Conservation (phyloP, 2,797 vertebrate species). For the Hydrophis major region DNA sequence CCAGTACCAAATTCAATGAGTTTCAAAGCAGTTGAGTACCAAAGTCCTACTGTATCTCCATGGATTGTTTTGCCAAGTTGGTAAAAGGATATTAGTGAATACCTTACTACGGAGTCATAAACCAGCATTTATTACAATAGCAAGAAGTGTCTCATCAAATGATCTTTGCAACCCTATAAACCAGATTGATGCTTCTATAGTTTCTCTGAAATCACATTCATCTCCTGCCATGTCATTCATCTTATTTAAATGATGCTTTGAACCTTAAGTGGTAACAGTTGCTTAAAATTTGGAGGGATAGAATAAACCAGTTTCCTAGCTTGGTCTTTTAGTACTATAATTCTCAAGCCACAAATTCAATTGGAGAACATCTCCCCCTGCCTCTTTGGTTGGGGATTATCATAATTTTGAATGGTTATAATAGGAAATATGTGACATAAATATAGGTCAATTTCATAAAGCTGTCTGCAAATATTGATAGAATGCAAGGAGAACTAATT, state of each 20-base stretch:
- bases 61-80: not conserved
- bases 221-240: not conserved
- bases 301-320: not conserved
- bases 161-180: not conserved
- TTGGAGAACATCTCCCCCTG: not conserved
- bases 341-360: not conserved
- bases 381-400: not conserved
- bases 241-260: not conserved
- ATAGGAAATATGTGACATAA: not conserved
- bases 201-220: not conserved
- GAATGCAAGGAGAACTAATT: not conserved
- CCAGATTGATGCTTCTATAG: not conserved
- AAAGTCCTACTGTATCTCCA: too few relatives aligned
- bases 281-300: not conserved
- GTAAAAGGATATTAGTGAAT: not conserved
- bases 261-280: not conserved
- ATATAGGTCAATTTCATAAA: not conserved
- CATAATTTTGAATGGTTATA: not conserved
- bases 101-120: accelerated
- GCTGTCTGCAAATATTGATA: not conserved
- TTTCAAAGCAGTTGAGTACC: too few relatives aligned
- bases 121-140: not conserved
- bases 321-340: not conserved
- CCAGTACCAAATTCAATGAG: too few relatives aligned
- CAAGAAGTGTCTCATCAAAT: not conserved